Conservation (phyloP, 1,140 invertebrate species). For the Zaprionus africanus region DNA sequence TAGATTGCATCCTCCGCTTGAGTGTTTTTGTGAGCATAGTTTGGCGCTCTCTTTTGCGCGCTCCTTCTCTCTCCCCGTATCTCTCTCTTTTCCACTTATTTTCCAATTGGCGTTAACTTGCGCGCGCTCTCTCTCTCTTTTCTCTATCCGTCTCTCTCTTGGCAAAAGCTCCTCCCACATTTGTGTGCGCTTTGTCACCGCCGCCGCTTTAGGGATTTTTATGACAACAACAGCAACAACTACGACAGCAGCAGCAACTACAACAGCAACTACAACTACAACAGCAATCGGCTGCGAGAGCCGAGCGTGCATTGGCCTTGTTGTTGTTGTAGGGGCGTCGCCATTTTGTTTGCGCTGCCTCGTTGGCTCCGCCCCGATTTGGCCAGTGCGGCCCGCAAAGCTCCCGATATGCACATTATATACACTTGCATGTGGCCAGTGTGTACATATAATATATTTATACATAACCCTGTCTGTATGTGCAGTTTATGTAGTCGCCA, state of each 20-base stretch:
- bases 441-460: conserved; percentile 10
- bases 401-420: conserved; percentile 18
- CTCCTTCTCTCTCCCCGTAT: conserved; percentile 34
- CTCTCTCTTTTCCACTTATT: not conserved
- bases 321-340: conserved; percentile 55
- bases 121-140: not conserved
- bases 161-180: conserved; percentile 62
- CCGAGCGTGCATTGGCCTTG: conserved; percentile 5
- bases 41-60: conserved; percentile 21
- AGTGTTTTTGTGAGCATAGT: conserved; percentile 25
- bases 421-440: conserved; percentile 8
- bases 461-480: conserved; percentile 1
- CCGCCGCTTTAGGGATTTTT: conserved; percentile 69
- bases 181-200: conserved; percentile 51
- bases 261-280: conserved; percentile 2
- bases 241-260: not conserved
- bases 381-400: conserved; percentile 21
- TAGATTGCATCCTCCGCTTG: conserved; percentile 20
- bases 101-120: conserved; percentile 23
- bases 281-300: conserved; percentile 20
- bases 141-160: conserved; percentile 8
- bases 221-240: conserved; percentile 40
- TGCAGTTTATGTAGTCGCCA: conserved; percentile 11
- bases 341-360: conserved; percentile 45
- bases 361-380: conserved; percentile 51